These are phyloP conservation scores for Chamaedrilus cognettii DNA, from an alignment of 2,888 invertebrate species.

Conservation along the genomic window DNA sequence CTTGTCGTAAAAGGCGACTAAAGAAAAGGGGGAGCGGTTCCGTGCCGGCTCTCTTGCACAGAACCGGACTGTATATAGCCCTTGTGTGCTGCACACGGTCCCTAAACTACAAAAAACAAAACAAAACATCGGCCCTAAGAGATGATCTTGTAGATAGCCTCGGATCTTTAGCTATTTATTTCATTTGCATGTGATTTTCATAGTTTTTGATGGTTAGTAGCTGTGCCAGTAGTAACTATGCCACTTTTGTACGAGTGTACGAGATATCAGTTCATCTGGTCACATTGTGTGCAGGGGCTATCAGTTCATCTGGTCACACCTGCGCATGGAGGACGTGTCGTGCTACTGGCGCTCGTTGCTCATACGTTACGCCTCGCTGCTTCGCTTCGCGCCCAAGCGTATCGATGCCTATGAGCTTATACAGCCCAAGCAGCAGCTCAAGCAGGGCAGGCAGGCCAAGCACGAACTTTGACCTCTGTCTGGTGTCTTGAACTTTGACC, in stretches of 20 bases:
- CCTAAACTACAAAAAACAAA: too few species aligned
- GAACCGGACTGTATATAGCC: too few species aligned
- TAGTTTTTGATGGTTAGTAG: not conserved
- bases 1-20: too few species aligned
- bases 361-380: constrained; percentile 72
- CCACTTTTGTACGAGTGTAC: not conserved
- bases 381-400: constrained; percentile 52
- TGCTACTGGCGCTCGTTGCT: constrained; percentile 87
- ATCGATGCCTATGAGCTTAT: too few species aligned
- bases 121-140: too few species aligned
- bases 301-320: constrained; percentile 79
- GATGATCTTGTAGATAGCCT: too few species aligned
- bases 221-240: not conserved
- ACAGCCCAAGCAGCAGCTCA: too few species aligned
- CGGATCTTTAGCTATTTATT: not conserved
- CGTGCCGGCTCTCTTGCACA: too few species aligned
- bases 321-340: constrained; percentile 77
- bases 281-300: constrained; percentile 73
- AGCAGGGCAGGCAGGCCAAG: not conserved
- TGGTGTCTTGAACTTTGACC: too few species aligned
- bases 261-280: constrained; percentile 4
- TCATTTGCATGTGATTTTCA: not conserved
- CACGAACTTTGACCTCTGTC: constrained; percentile 13
- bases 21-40: too few species aligned
- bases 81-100: too few species aligned